Evolutionary conservation across 2,113 vertebrate species (phyloP).

Genomic region (Phodopus roborovskii): DNA sequence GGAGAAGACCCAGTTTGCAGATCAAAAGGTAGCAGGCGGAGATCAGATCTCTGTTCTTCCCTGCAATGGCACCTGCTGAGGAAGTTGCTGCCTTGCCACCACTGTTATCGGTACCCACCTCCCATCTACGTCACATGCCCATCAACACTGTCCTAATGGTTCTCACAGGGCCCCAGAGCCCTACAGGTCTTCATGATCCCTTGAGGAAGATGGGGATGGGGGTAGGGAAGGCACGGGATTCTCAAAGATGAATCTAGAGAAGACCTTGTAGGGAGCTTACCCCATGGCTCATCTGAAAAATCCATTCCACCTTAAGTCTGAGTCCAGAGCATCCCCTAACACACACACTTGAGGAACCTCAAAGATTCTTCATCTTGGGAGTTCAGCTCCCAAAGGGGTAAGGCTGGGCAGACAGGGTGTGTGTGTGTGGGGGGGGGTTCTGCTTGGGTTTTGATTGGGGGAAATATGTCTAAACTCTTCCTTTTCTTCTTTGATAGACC

Average conservation of each 20-base stretch:
- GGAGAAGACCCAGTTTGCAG: background rate
- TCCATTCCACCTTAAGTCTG: background rate
- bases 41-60: background rate
- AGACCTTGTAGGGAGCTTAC: background rate
- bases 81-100: no score
- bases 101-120: no score
- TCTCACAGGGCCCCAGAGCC: background rate
- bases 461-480: background rate
- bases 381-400: background rate
- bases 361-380: background rate
- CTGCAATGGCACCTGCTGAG: background rate
- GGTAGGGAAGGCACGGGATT: background rate
- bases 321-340: background rate
- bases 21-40: background rate
- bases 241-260: slow-evolving; percentile 3
- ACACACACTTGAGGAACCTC: background rate
- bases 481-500: background rate
- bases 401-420: background rate
- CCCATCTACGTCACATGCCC: background rate
- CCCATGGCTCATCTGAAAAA: background rate
- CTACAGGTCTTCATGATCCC: background rate
- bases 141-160: background rate
- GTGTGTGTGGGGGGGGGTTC: background rate
- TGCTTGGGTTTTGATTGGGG: background rate
- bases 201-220: background rate